phyloP scores from a whole-genome alignment of 2,113 vertebrate genomes.

The Mesitornis unicolor region DNA sequence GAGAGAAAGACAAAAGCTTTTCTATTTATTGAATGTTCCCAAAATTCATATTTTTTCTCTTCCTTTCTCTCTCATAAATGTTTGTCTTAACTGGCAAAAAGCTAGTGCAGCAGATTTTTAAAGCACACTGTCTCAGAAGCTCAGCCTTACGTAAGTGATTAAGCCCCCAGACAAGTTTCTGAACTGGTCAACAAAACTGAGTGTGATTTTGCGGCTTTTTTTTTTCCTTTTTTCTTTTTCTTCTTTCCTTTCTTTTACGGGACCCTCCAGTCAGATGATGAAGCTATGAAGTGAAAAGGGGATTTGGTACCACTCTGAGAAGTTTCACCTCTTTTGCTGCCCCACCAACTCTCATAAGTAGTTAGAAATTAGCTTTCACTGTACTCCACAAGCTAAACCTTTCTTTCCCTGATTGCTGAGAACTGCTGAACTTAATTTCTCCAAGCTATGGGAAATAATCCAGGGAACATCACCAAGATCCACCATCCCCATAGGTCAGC shows the following conservation, averaged over 20 bases:
- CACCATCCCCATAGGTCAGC: neutral
- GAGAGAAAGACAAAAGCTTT: neutral
- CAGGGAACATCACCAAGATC: neutral
- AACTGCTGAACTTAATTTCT: neutral
- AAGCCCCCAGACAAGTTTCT: neutral
- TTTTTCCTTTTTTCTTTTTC: too few relatives aligned
- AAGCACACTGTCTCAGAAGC: neutral
- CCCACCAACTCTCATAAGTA: neutral
- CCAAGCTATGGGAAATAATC: neutral
- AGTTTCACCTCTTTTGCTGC: neutral
- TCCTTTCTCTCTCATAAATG: neutral
- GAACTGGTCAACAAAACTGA: neutral
- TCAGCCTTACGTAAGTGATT: neutral
- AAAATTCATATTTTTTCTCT: neutral
- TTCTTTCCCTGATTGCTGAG: neutral
- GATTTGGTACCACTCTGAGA: neutral
- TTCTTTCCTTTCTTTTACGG: neutral
- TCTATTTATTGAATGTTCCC: neutral
- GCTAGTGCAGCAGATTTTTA: neutral
- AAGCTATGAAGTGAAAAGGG: neutral
- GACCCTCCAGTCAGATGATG: neutral
- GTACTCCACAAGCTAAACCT: fast-evolving
- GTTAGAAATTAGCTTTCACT: neutral
- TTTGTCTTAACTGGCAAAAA: neutral
- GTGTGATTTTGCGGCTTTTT: fast-evolving